These are phyloP conservation scores for Adrianichthys oophorus DNA, from an alignment of 2,797 vertebrate genomes.

Conservation along the genomic window DNA sequence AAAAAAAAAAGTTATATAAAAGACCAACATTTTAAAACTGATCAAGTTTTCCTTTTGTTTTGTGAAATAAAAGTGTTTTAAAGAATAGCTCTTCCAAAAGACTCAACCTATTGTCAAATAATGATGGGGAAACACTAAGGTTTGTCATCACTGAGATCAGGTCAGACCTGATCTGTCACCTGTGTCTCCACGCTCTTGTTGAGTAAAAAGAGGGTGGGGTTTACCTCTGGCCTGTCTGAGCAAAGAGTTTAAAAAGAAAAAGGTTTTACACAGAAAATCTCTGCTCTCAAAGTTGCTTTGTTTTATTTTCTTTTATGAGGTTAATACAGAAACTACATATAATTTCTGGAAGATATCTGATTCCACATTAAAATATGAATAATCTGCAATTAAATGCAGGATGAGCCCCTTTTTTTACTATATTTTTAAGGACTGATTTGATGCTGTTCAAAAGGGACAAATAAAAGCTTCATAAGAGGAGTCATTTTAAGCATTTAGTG, in stretches of 20 bases:
- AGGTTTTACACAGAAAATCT: conserved; percentile 46
- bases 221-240: conserved; percentile 68
- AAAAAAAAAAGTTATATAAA: background rate
- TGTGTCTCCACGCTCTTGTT: conserved; percentile 73
- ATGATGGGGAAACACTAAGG: conserved; percentile 69
- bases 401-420: background rate
- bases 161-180: conserved; percentile 82
- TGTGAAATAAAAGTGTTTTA: conserved; percentile 36
- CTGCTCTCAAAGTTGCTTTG: conserved; percentile 15
- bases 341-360: background rate
- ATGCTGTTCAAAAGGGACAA: conserved; percentile 15
- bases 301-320: background rate
- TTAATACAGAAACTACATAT: background rate
- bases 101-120: conserved; percentile 60
- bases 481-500: conserved; percentile 35
- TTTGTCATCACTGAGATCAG: conserved; percentile 76
- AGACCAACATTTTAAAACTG: background rate
- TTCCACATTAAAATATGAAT: background rate
- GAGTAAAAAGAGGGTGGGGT: conserved; percentile 75
- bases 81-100: conserved; percentile 35
- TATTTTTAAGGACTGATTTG: background rate
- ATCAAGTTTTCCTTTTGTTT: conserved; percentile 4
- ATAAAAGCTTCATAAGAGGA: conserved; percentile 33
- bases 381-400: background rate
- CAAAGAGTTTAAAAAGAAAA: conserved; percentile 30